A percentile compares a stretch with the other conserved stretches of the same genome.
Conservation (phyloP, 1,140 invertebrate genomes). For the Asbolus verrucosus region DNA sequence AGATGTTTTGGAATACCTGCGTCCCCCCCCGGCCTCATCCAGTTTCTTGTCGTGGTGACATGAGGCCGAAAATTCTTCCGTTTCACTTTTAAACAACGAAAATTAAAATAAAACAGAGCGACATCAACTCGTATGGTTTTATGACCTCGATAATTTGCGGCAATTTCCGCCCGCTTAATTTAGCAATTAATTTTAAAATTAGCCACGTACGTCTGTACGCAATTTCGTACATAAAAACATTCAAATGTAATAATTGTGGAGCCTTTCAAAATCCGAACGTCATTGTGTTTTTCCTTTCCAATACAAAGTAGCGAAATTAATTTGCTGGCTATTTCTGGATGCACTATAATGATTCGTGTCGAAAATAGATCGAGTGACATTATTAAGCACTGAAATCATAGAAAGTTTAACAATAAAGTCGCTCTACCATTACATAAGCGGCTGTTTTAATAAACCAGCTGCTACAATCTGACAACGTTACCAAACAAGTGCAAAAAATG, state of each 20-base stretch:
- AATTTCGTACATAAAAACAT: conserved; percentile 8
- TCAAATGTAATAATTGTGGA: conserved; percentile 12
- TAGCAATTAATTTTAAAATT: conserved; percentile 26
- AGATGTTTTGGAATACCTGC: conserved; percentile 39
- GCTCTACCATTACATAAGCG: conserved; percentile 15
- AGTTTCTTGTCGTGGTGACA: background rate
- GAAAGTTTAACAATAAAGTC: conserved; percentile 29
- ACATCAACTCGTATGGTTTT: conserved; percentile 7
- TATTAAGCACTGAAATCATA: conserved; percentile 15
- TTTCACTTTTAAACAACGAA: background rate
- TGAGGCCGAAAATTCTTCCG: background rate
- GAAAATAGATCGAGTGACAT: background rate
- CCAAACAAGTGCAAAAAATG: conserved; percentile 33
- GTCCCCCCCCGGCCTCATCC: conserved; percentile 16
- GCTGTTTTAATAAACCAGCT: background rate
- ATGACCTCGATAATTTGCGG: conserved; percentile 27
- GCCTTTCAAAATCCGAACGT: no score
- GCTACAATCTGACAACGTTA: conserved; percentile 7
- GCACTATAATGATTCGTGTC: background rate
- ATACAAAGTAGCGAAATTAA: background rate
- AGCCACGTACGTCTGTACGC: conserved; percentile 11
- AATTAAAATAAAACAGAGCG: background rate
- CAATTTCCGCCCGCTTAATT: conserved; percentile 35
- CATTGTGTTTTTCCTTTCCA: conserved; percentile 14
- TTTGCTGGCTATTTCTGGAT: background rate